Conservation (phyloP, 2,888 invertebrate species). For the Volucella bombylans region DNA sequence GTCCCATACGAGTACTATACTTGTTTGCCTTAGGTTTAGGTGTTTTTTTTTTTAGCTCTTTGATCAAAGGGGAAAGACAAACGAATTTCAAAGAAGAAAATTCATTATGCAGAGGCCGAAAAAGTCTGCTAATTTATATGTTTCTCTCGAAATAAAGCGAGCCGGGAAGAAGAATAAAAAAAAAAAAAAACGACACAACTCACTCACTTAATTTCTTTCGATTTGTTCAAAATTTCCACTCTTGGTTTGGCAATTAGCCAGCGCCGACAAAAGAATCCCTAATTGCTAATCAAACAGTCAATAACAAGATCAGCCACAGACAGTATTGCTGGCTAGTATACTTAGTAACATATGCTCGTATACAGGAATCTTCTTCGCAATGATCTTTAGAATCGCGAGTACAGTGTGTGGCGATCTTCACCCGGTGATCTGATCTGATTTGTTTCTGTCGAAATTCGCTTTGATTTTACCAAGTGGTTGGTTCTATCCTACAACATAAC, state of each 20-base stretch:
- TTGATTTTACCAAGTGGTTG: too few species aligned
- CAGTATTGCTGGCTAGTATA: background rate
- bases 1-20: background rate
- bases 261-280: slow-evolving; percentile 2
- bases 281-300: slow-evolving; percentile 55
- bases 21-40: background rate
- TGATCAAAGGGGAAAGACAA: background rate
- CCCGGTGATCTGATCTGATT: too few species aligned
- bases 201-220: slow-evolving; percentile 23
- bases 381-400: too few species aligned
- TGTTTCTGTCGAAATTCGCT: too few species aligned
- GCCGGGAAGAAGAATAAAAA: background rate
- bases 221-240: slow-evolving; percentile 46
- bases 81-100: slow-evolving; percentile 7
- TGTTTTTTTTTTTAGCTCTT: background rate
- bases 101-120: slow-evolving; percentile 23
- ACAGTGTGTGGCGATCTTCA: too few species aligned
- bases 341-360: too few species aligned
- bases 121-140: slow-evolving; percentile 28
- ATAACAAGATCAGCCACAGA: background rate
- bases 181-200: slow-evolving; percentile 12
- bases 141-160: background rate
- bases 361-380: too few species aligned
- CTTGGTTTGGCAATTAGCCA: slow-evolving; percentile 47
- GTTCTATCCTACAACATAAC: too few species aligned